Percentiles rank a stretch among this genome's conserved stretches.
Conservation (phyloP, 2,113 vertebrate genomes). For the Alces alces region DNA sequence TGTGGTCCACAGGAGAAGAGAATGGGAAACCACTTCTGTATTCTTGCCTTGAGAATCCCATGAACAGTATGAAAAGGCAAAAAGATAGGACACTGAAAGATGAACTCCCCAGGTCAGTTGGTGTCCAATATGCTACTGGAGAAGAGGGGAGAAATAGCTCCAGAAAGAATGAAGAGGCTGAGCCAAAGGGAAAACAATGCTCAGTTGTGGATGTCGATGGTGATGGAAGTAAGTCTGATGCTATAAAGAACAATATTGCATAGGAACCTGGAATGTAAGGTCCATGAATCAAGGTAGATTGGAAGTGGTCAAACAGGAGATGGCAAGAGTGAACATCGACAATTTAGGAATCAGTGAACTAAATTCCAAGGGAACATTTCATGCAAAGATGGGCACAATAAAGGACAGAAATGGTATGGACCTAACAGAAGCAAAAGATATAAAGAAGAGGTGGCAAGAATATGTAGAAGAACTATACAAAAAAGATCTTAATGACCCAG, state of each 20-base stretch:
- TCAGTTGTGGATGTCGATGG: background rate
- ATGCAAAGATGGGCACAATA: background rate
- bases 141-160: background rate
- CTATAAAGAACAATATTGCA: background rate
- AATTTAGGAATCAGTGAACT: background rate
- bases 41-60: background rate
- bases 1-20: background rate
- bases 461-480: background rate
- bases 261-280: background rate
- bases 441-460: background rate
- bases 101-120: background rate
- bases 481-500: background rate
- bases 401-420: background rate
- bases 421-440: background rate
- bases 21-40: background rate
- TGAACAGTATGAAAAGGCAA: background rate
- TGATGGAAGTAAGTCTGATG: background rate
- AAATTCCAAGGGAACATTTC: background rate
- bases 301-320: background rate
- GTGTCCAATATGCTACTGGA: background rate
- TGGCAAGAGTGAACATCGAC: background rate
- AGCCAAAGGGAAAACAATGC: background rate
- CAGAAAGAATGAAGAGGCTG: background rate
- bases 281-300: background rate
- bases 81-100: background rate